phyloP scores from a whole-genome alignment of 2,113 vertebrate species.

The Gymnobelideus leadbeateri region DNA sequence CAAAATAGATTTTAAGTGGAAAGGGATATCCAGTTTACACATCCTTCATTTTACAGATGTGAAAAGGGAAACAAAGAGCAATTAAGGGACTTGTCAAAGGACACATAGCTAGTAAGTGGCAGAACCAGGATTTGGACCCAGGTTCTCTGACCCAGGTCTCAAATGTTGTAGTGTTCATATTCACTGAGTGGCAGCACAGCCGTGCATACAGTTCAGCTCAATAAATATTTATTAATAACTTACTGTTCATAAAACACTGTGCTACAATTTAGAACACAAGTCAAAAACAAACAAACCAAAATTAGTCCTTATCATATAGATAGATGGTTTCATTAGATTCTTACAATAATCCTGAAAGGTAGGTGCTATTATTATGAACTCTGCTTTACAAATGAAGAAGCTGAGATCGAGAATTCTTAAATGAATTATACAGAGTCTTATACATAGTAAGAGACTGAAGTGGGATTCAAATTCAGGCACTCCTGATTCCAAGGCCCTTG shows the following conservation, averaged over 20 bases:
- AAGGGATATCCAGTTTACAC: not conserved
- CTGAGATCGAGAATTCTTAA: not conserved
- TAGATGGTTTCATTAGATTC: not conserved
- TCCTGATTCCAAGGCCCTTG: too few species aligned
- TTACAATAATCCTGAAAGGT: not conserved
- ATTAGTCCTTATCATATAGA: not conserved
- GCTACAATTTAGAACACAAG: not conserved
- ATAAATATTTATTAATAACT: not conserved
- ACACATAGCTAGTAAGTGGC: accelerated
- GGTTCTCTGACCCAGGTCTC: accelerated
- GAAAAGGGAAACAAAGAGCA: not conserved
- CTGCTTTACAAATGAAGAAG: not conserved
- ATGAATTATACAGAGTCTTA: accelerated
- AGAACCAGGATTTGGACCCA: accelerated
- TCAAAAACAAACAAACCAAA: not conserved
- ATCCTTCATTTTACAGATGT: not conserved
- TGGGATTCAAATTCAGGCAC: not conserved
- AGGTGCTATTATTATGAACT: not conserved
- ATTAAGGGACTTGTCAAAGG: too few species aligned
- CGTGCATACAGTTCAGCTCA: not conserved
- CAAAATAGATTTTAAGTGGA: not conserved
- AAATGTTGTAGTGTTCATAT: not conserved
- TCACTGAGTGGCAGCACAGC: not conserved
- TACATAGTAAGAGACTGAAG: not conserved
- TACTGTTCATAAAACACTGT: not conserved